Evolutionary conservation across 2,113 vertebrate species (phyloP), one percentile per base, ranked within the genome.

Genomic region (Chaetura pelagica): DNA sequence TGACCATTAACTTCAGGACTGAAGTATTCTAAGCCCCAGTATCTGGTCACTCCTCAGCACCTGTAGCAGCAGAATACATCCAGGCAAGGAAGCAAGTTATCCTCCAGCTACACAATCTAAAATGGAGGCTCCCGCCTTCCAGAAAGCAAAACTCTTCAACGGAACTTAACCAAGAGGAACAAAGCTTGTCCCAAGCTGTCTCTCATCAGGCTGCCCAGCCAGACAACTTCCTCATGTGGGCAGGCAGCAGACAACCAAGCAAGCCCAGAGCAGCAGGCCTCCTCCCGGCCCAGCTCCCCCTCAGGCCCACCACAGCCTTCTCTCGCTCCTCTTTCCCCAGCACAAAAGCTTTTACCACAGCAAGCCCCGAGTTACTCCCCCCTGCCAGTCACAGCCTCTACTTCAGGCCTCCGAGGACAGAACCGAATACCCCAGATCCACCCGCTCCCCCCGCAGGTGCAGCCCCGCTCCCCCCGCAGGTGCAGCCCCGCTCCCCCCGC

Each of bases 361-460:
- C 51, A 87, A 14, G 26, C 40, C 58, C 40, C 34, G 30, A 2
- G 12, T 59, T 20, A 61, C 74, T 84, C 46, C 81, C 63, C 30
- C 5, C 22, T 68, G 2, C 27, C 52, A 5, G 7, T 10, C 4
- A 0, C 38, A 69, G n/a, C 15, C 26, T 27, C 30, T 0, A 0
- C 19, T 18, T 2, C 3, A 2, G 1, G 2, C 5, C 12, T 46
- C 27, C 7, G 14, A 51, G 18, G 27, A 32, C 0, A 1, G 59
- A 57, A 7, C 14, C 9, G 6, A 35, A 52, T 19, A 88, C 22
- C 61, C n/a, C n/a, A n/a, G n/a, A n/a, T n/a, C n/a, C n/a, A n/a
- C 57, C 67, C 57, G 22, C 44, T 54, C 61, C 64, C 2, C 0
- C 20, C 44, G 69, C 57, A 20, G 21, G 54, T 59, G 20, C 22